These are phyloP conservation scores for Lasiurus cinereus DNA, from an alignment of 2,113 vertebrate genomes.

Conservation along the genomic window DNA sequence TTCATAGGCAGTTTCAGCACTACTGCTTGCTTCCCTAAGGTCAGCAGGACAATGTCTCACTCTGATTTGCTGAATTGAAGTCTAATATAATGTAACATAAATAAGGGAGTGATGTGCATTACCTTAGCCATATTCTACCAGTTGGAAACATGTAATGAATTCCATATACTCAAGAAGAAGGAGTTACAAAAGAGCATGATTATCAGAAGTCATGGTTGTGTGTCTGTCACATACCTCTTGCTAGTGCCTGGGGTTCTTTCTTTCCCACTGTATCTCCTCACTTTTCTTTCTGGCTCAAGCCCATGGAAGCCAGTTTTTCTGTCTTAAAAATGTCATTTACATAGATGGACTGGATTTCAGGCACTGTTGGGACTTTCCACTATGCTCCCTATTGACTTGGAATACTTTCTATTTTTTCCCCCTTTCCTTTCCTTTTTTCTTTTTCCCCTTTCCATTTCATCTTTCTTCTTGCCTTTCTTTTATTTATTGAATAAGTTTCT, in stretches of 20 bases:
- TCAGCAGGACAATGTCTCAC: background rate
- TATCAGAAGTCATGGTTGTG: background rate
- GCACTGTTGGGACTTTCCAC: background rate
- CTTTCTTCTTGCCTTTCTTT: background rate
- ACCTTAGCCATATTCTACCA: background rate
- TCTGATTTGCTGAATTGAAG: background rate
- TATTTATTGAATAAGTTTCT: background rate
- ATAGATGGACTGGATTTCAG: background rate
- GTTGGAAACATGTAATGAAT: background rate
- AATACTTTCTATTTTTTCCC: background rate
- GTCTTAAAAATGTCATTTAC: background rate
- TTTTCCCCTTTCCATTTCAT: background rate
- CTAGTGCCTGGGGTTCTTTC: background rate
- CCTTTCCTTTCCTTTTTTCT: background rate
- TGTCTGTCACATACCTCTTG: background rate
- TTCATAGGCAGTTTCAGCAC: background rate
- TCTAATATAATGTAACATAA: background rate
- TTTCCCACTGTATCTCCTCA: background rate
- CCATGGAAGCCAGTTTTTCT: background rate
- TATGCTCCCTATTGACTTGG: background rate
- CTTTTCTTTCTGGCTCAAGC: background rate
- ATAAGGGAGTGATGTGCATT: background rate
- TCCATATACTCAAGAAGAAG: background rate
- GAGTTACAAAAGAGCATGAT: background rate
- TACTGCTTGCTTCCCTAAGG: background rate